Base-by-base conservation (phyloP, 2,113 vertebrate species). In the Psophia crepitans region DNA sequence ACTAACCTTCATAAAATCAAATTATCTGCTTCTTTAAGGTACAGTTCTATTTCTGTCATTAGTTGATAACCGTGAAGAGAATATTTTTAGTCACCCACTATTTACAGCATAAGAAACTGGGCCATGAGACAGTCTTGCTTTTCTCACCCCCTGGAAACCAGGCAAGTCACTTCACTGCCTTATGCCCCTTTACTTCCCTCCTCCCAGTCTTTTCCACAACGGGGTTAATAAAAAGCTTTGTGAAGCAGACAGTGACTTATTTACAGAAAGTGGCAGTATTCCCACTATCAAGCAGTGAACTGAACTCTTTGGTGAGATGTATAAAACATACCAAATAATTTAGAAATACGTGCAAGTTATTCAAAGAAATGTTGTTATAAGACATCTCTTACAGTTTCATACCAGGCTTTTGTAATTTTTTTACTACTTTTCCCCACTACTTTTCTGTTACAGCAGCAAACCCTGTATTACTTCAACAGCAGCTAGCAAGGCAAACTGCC, bases 71-170 rank as follows among this genome's bases (percentile, higher is more conserved):
- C 91, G 46, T 3, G 5, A 84, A 35, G 32, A 60, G 5, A 86
- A 9, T 84, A 94, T 92, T 89, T 93, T 95, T 65, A 96, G 79
- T 64, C 56, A 46, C 37, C 18, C 66, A 21, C 68, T 96, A 87
- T 70, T 90, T 95, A 85, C 88, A 90, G 71, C 79, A 76, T 18
- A 82, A 68, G 32, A 44, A 95, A 94, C 63, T 65, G 58, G 70
- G 82, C 79, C 48, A 63, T 5, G 20, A 93, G 61, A 83, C 41
- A 82, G 64, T 48, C 43, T 39, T 82, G 37, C 39, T 83, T 44
- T 26, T 51, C 44, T 79, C 13, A 3, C 1, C 82, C 53, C 41
- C 68, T 60, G 43, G 21, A 91, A 90, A 93, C 35, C 28, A 37
- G 41, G 68, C 44, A 70, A 80, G 73, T 74, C 43, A 46, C 68